A percentile compares a stretch with the other conserved stretches of the same genome.
Conservation (phyloP, 1,140 invertebrate species). For the Lordiphosa mommai region DNA sequence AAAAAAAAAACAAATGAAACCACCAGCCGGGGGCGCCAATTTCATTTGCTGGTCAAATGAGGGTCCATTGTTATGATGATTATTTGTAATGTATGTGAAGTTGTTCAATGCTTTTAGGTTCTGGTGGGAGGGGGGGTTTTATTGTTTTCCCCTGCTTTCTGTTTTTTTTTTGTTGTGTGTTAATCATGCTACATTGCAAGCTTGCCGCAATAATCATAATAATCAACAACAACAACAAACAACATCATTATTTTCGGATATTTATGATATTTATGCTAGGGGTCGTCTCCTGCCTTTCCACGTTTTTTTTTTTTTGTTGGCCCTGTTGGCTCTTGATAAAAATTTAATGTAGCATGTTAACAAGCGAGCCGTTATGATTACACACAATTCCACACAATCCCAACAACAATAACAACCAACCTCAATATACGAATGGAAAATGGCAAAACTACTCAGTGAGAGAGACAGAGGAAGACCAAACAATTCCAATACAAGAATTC, state of each 20-base stretch:
- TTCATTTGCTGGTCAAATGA: slow-evolving; percentile 20
- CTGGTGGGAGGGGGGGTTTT: slow-evolving; percentile 9
- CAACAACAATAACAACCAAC: slow-evolving; percentile 20
- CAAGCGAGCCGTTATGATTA: slow-evolving; percentile 76
- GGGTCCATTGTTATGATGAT: slow-evolving; percentile 68
- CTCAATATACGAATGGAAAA: slow-evolving; percentile 16
- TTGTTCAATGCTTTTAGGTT: slow-evolving; percentile 63
- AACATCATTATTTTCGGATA: slow-evolving; percentile 74
- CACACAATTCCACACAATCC: slow-evolving; percentile 45
- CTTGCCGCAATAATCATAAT: slow-evolving; percentile 68
- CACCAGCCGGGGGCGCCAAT: slow-evolving; percentile 25
- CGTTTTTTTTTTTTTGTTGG: background rate
- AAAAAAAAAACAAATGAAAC: slow-evolving; percentile 15
- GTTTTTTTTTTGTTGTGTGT: slow-evolving; percentile 28
- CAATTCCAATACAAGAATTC: slow-evolving; percentile 68
- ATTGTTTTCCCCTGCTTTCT: slow-evolving; percentile 23
- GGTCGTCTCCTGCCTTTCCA: slow-evolving; percentile 1
- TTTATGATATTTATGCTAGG: slow-evolving; percentile 64
- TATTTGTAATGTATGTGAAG: slow-evolving; percentile 64
- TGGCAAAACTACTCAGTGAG: slow-evolving; percentile 43
- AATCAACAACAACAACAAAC: slow-evolving; percentile 52
- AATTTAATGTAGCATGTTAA: slow-evolving; percentile 78
- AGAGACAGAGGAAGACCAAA: slow-evolving; percentile 35
- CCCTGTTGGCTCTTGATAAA: slow-evolving; percentile 65
- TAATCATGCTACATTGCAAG: slow-evolving; percentile 74